These are phyloP conservation scores for Eupithecia inturbata DNA, from an alignment of 2,888 invertebrate genomes.

Conservation along the genomic window DNA sequence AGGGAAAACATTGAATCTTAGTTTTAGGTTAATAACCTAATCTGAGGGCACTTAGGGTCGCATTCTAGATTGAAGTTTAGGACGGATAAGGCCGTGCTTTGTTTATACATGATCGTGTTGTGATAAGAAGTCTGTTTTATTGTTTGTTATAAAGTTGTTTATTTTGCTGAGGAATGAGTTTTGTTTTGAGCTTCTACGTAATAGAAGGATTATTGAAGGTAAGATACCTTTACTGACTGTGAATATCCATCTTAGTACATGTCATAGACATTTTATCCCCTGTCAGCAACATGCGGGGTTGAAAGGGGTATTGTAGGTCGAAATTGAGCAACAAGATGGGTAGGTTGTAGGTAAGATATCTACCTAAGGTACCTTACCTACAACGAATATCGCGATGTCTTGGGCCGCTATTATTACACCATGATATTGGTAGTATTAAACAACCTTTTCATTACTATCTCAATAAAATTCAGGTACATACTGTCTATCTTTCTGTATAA, in stretches of 20 bases:
- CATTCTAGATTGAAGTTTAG: neutral
- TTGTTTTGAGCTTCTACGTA: neutral
- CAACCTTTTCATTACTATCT: too few species aligned
- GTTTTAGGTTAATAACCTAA: slow-evolving; percentile 30
- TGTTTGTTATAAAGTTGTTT: neutral
- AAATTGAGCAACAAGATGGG: neutral
- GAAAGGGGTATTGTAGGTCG: neutral
- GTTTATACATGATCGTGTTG: neutral
- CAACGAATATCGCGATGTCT: neutral
- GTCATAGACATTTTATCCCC: neutral
- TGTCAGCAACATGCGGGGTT: neutral
- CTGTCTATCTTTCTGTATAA: too few species aligned
- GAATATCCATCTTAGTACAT: neutral
- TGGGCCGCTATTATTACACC: neutral
- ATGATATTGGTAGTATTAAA: too few species aligned
- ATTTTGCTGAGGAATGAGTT: neutral
- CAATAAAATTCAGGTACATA: too few species aligned
- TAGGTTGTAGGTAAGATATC: too few species aligned
- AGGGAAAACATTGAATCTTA: slow-evolving; percentile 35
- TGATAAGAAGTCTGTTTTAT: neutral
- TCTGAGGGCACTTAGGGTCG: slow-evolving; percentile 18
- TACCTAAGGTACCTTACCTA: neutral
- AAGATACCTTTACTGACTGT: neutral
- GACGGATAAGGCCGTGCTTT: neutral
- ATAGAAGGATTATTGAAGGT: neutral